phyloP scores from a whole-genome alignment of 2,113 vertebrate species.

The Tympanuchus pallidicinctus region DNA sequence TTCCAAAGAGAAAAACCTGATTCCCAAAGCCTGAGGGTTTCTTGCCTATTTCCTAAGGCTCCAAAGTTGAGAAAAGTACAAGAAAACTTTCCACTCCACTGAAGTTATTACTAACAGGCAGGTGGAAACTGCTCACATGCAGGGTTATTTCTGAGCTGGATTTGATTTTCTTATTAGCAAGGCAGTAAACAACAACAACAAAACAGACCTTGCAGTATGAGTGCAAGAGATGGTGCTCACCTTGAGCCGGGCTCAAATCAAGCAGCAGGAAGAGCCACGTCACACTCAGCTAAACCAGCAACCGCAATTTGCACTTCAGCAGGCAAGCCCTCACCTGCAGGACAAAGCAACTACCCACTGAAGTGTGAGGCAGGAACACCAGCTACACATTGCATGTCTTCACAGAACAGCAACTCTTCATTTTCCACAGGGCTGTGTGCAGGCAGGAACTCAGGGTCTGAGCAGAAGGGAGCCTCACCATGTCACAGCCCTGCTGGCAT shows the following conservation, averaged over 20 bases:
- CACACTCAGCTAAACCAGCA: not conserved
- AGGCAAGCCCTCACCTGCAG: accelerated
- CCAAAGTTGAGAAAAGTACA: not conserved
- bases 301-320: not conserved
- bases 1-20: not conserved
- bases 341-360: not conserved
- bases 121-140: not conserved
- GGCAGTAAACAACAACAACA: not conserved
- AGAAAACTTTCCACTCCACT: not conserved
- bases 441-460: not conserved
- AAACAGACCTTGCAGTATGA: not conserved
- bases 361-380: not conserved
- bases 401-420: not conserved
- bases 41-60: not conserved
- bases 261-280: not conserved
- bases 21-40: not conserved
- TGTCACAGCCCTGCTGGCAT: not conserved
- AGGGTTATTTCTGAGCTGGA: not conserved
- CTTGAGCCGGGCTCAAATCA: not conserved
- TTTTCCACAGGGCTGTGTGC: not conserved
- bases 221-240: not conserved
- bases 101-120: not conserved
- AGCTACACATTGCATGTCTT: not conserved
- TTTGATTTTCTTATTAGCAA: not conserved
- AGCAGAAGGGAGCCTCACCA: not conserved